phyloP scores from a whole-genome alignment of 2,113 vertebrate genomes.

The Morone saxatilis region DNA sequence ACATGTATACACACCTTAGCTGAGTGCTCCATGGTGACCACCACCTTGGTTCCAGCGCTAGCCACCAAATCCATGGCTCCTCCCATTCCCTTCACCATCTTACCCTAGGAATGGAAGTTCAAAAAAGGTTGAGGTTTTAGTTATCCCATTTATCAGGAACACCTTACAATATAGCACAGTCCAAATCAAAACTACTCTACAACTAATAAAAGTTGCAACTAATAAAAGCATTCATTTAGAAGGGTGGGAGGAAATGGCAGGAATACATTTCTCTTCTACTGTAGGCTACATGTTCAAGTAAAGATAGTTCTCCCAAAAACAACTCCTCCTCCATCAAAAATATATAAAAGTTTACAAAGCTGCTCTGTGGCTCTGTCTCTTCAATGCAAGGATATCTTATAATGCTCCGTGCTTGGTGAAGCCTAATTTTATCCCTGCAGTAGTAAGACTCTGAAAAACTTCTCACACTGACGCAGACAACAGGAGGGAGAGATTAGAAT shows the following conservation, averaged over 20 bases:
- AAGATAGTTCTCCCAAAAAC: neutral
- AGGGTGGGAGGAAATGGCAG: neutral
- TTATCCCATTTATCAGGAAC: neutral
- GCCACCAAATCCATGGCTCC: constrained; percentile 99
- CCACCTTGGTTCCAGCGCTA: constrained; percentile 94
- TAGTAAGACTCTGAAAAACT: neutral
- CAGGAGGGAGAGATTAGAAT: neutral
- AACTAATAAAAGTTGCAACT: no score
- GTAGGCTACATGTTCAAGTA: neutral
- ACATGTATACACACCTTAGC: constrained; percentile 89
- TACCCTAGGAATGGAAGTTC: constrained; percentile 86
- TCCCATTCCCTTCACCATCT: constrained; percentile 99
- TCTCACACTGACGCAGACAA: neutral
- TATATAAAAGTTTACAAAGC: neutral
- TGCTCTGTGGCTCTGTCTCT: neutral
- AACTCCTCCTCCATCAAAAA: neutral
- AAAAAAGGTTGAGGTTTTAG: neutral
- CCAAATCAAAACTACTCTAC: neutral
- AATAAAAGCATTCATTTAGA: neutral
- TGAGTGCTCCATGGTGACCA: constrained; percentile 98
- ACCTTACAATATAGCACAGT: neutral
- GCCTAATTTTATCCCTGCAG: neutral
- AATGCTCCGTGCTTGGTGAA: neutral
- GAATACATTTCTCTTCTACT: neutral
- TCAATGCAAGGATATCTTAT: neutral